Percentiles rank a stretch among this genome's conserved stretches.
Conservation (phyloP, 2,797 vertebrate species). For the Scleropages formosus region DNA sequence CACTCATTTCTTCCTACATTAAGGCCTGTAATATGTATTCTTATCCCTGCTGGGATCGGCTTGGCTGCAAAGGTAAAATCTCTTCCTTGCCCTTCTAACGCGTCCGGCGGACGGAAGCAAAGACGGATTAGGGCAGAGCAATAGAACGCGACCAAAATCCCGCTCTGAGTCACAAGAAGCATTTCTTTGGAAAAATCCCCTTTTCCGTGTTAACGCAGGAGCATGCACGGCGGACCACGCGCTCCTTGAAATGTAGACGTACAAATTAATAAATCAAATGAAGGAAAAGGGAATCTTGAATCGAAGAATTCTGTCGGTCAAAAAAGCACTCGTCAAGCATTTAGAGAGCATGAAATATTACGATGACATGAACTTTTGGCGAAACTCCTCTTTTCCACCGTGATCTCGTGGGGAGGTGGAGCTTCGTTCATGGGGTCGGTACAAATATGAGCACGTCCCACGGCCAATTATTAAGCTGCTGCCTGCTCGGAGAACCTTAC, state of each 20-base stretch:
- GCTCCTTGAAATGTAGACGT: slow-evolving; percentile 13
- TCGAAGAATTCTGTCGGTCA: neutral
- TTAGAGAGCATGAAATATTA: neutral
- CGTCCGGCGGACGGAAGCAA: slow-evolving; percentile 40
- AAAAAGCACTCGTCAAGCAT: neutral
- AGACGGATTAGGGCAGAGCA: slow-evolving; percentile 54
- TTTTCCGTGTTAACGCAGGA: neutral
- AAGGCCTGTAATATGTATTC: slow-evolving; percentile 13
- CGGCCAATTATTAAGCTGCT: neutral
- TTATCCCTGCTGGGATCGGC: slow-evolving; percentile 27
- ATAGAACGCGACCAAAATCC: slow-evolving; percentile 42
- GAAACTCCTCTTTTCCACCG: neutral
- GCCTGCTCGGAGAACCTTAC: slow-evolving; percentile 14
- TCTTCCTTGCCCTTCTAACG: slow-evolving; percentile 43
- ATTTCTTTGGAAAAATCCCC: slow-evolving; percentile 40
- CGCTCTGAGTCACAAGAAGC: slow-evolving; percentile 41
- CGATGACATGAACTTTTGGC: neutral
- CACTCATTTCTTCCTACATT: slow-evolving; percentile 25
- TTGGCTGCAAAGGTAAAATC: slow-evolving; percentile 25
- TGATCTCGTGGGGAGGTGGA: neutral
- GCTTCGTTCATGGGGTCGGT: slow-evolving; percentile 8
- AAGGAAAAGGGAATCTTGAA: neutral
- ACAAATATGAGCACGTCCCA: slow-evolving; percentile 17
- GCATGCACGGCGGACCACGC: neutral
- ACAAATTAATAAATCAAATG: slow-evolving; percentile 20